A percentile compares a stretch with the other conserved stretches of the same genome.
These are phyloP conservation scores for Naso thynnoides DNA, from an alignment of 2,797 vertebrate species.

Conservation along the genomic window DNA sequence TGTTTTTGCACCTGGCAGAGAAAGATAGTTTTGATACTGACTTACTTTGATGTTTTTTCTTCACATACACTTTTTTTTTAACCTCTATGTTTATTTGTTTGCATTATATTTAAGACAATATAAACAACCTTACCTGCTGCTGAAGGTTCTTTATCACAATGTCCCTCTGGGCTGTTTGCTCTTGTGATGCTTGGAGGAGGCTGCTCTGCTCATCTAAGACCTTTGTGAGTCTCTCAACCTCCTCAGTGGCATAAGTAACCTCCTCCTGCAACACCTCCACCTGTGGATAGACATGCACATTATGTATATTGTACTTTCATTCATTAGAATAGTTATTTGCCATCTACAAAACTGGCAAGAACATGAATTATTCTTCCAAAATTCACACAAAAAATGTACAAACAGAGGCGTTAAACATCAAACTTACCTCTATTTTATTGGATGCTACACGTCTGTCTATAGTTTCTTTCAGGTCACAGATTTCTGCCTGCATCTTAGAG, in stretches of 20 bases:
- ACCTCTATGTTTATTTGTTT: neutral
- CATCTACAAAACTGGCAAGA: neutral
- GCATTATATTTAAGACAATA: neutral
- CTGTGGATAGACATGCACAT: conserved; percentile 70
- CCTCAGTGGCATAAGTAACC: conserved; percentile 88
- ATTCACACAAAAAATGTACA: neutral
- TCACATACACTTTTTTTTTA: neutral
- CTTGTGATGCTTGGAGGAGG: conserved; percentile 87
- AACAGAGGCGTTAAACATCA: neutral
- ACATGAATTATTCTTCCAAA: neutral
- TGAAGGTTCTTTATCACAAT: conserved; percentile 86
- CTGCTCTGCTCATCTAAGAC: conserved; percentile 88
- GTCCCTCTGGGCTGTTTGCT: conserved; percentile 86
- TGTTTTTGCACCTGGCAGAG: conserved; percentile 74
- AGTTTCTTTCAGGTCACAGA: conserved; percentile 87
- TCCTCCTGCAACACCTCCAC: conserved; percentile 93
- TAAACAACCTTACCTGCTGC: conserved; percentile 83
- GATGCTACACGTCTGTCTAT: conserved; percentile 86
- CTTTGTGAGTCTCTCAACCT: conserved; percentile 90
- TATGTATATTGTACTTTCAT: neutral
- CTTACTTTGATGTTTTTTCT: neutral
- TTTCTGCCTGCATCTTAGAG: conserved; percentile 83
- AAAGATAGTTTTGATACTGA: neutral
- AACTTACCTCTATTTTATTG: conserved; percentile 90
- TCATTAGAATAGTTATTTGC: neutral